Evolutionary conservation across 2,797 vertebrate species (phyloP).

Genomic region (Cyclura pinguis): DNA sequence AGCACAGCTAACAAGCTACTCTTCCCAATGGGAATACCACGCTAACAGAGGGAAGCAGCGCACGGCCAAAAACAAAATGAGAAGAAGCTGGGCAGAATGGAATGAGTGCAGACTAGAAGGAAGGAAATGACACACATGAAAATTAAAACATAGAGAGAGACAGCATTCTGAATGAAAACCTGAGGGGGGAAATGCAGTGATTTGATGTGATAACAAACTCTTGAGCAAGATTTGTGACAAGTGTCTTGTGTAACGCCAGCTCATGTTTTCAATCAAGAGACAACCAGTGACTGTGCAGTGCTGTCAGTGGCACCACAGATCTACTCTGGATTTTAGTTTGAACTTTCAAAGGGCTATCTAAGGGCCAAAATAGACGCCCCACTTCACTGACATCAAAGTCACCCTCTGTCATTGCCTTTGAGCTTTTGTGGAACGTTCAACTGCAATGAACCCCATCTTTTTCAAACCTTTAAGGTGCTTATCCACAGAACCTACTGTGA

Average conservation of each 20-base stretch:
- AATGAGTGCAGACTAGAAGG: slow-evolving; percentile 58
- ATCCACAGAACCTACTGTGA: neutral
- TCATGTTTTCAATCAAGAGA: neutral
- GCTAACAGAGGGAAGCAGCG: slow-evolving; percentile 6
- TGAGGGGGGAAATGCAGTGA: slow-evolving; percentile 21
- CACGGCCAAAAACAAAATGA: slow-evolving; percentile 17
- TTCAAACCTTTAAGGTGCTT: neutral
- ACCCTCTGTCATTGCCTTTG: no score
- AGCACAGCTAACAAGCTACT: slow-evolving; percentile 30
- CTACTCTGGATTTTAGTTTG: no score
- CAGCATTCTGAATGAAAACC: slow-evolving; percentile 28
- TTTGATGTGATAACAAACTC: slow-evolving; percentile 30
- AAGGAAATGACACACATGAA: slow-evolving; percentile 35
- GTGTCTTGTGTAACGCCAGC: neutral
- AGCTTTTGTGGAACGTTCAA: neutral
- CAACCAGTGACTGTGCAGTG: no score
- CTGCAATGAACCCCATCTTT: neutral
- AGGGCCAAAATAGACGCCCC: no score
- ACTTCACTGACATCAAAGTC: no score
- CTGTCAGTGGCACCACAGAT: no score
- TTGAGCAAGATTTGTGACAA: neutral
- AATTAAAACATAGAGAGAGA: neutral
- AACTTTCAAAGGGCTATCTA: no score
- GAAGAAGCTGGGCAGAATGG: slow-evolving; percentile 30
- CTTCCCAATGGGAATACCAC: slow-evolving; percentile 17